Evolutionary conservation across 2,797 vertebrate genomes (phyloP), one percentile per base, ranked within the genome.

Genomic region (Hozukius guyotensis): DNA sequence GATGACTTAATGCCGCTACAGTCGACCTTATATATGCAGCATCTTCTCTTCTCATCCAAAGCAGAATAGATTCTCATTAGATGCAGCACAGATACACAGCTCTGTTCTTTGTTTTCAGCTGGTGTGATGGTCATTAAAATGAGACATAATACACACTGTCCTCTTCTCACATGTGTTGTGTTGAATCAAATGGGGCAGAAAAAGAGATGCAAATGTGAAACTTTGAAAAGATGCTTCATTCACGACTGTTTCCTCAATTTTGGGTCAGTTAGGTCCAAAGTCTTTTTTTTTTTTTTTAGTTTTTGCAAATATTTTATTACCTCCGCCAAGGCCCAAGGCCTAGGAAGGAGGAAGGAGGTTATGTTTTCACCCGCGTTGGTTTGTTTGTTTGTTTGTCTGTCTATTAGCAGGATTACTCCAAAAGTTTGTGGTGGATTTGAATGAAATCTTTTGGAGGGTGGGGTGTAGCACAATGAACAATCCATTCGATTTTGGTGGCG

Each of bases 41-140:
- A 46, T 62, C 12, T 52, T 56, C 59, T 72, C 20, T 6, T 49
- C 70, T 77, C 31, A 75, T 78, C 53, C 36, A 76, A 63, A 80
- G 62, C 29, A 5, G 20, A 67, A 71, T 29, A 27, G 1, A 53
- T 66, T 76, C 75, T 81, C 80, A 82, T 77, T 80, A 80, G 20
- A 78, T 38, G 77, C 56, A 67, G 36, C 62, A 76, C 34, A 25
- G 24, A 77, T 9, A 18, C 34, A 5, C 61, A 2, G 66, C 82
- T 72, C 52, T 34, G 60, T 36, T 80, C 69, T 72, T 63, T 77
- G 70, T 70, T 20, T 75, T 63, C 59, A 57, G 57, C 62, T 20
- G 65, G n/a, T 24, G 22, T 66, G 69, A 59, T 25, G 63, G 24
- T 80, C 75, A 60, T 88, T 86, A 84, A 81, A 85, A 75, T 0